Percentiles rank a stretch among this genome's conserved stretches.
Conservation (phyloP, 23 tunicate species). For the Botrylloides violaceus region DNA sequence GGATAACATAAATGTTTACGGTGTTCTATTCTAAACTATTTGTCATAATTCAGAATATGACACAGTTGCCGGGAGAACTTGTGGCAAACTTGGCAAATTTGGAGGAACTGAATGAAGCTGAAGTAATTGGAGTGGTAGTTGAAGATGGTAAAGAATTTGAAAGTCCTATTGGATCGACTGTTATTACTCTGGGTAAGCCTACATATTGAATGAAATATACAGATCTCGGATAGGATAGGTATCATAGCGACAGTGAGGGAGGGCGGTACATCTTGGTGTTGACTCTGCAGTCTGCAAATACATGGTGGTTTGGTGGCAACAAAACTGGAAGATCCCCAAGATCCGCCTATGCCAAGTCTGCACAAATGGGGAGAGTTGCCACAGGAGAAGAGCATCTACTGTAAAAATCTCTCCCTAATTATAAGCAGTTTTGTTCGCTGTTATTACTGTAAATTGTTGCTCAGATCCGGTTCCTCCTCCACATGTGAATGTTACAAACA, state of each 20-base stretch:
- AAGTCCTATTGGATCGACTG: constrained; percentile 20
- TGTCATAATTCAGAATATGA: neutral
- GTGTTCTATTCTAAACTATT: no score
- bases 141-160: constrained; percentile 26
- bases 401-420: no score
- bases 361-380: no score
- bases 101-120: neutral
- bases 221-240: constrained; percentile 27
- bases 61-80: neutral
- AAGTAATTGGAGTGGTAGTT: neutral
- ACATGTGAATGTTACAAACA: constrained; percentile 28
- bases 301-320: no score
- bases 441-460: neutral
- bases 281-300: no score
- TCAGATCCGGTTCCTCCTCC: constrained; percentile 47
- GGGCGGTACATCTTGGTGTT: no score
- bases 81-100: neutral
- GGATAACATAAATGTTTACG: no score
- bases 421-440: no score
- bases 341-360: no score
- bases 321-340: no score
- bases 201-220: neutral
- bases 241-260: constrained; percentile 18
- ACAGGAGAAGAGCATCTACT: no score
- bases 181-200: neutral